phyloP scores from a whole-genome alignment of 37 sponge, comb jelly and placozoan genomes.

The Chondrosia reniformis region DNA sequence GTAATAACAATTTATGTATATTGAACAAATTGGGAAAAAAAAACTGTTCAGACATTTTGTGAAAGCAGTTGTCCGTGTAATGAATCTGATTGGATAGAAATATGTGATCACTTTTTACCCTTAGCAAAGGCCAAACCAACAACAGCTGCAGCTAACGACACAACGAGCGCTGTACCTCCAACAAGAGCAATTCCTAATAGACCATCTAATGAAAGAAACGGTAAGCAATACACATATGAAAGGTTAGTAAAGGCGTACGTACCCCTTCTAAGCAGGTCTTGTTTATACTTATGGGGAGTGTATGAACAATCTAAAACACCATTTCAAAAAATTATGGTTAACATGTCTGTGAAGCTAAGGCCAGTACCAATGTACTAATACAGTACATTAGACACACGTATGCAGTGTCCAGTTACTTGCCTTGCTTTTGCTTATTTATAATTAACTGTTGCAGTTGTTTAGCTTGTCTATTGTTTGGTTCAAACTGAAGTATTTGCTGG shows the following conservation, averaged over 20 bases:
- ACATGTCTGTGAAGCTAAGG: no score
- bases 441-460: slow-evolving; percentile 66
- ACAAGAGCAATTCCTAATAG: slow-evolving; percentile 68
- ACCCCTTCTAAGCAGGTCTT: no score
- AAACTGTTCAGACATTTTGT: no score
- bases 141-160: background rate
- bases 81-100: no score
- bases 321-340: no score
- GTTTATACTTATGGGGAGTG: no score
- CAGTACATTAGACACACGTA: background rate
- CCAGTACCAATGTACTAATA: no score
- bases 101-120: background rate
- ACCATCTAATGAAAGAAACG: slow-evolving; percentile 43
- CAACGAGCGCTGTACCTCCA: slow-evolving; percentile 66
- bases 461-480: slow-evolving; percentile 76
- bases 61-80: no score
- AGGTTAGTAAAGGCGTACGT: no score
- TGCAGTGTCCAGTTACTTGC: slow-evolving; percentile 19
- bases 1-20: no score
- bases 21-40: no score
- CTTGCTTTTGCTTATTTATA: slow-evolving; percentile 56
- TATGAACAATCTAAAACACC: no score
- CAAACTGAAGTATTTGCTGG: slow-evolving; percentile 56
- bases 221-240: background rate
- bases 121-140: slow-evolving; percentile 8